A percentile compares a stretch with the other conserved stretches of the same genome.
Evolutionary conservation across 2,113 vertebrate genomes (phyloP).

Genomic region (Cinclus cinclus): DNA sequence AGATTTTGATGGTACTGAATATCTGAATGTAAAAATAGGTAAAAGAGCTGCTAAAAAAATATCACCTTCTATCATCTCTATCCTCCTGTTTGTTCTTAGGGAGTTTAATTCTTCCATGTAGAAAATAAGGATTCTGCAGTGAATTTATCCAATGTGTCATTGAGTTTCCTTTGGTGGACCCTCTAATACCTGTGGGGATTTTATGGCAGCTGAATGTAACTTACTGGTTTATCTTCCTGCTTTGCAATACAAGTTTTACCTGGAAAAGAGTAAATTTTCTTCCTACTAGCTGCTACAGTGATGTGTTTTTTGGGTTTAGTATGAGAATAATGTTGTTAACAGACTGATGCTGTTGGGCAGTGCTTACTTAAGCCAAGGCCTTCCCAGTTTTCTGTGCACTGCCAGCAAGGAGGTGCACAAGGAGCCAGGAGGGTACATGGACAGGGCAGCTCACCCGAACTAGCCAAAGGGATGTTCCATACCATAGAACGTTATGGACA

Average conservation of each 20-base stretch:
- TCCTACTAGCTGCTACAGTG: neutral
- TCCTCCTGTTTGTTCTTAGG: neutral
- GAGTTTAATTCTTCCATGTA: neutral
- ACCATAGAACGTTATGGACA: rapidly evolving
- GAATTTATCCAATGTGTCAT: neutral
- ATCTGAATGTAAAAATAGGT: neutral
- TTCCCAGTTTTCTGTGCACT: neutral
- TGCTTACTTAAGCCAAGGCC: neutral
- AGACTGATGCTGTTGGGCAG: neutral
- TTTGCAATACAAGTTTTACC: neutral
- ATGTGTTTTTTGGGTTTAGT: neutral
- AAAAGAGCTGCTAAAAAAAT: neutral
- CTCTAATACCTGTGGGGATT: neutral
- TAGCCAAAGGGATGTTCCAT: neutral
- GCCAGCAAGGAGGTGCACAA: neutral
- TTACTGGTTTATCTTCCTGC: neutral
- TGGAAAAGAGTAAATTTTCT: neutral
- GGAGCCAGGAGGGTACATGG: neutral
- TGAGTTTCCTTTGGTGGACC: neutral
- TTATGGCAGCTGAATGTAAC: neutral
- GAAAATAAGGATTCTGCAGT: neutral
- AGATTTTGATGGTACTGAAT: neutral
- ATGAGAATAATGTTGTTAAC: neutral
- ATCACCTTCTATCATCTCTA: neutral
- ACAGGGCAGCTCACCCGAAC: neutral